Evolutionary conservation across 2,888 invertebrate genomes (phyloP), one percentile per base, ranked within the genome.

Genomic region (Apodemia duryi): DNA sequence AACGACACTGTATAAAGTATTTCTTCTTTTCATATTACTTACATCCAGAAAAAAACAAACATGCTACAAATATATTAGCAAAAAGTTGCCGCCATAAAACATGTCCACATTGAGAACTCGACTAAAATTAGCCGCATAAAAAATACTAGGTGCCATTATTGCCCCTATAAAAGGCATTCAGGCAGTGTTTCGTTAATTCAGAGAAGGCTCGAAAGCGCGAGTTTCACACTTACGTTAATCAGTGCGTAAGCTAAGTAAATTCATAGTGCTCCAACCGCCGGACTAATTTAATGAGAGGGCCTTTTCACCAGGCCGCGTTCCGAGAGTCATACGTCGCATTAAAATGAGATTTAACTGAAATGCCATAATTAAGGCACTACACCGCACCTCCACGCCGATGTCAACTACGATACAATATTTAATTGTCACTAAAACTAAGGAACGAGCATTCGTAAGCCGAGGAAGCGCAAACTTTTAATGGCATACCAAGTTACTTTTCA

Each of bases 281-380:
- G 79, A 86, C 83, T 88, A 89, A 90, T 90, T 90, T 90, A 90
- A 89, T 88, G 90, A 90, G 86, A 83, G 81, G 75, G 79, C 79
- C 83, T 82, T 85, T 87, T 81, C 81, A 84, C 62, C 73, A 69
- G 72, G 75, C 79, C 74, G 73, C 75, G 71, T 74, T 72, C 72
- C 74, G 73, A 73, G 74, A 73, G 70, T 75, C 74, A 75, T 73
- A 75, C 75, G 73, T 76, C 69, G 75, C 77, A 77, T 77, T 77
- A 76, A 79, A 79, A 79, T 75, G 73, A 76, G 78, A 79, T 81
- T 74, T 77, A 79, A 78, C 77, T 76, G 78, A 79, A 77, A 78
- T 77, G 78, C 75, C 73, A 77, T 80, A 81, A 80, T 80, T 80
- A 78, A 77, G 75, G 74, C 76, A 77, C 77, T 78, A 74, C 70